phyloP scores from a whole-genome alignment of 2,888 invertebrate genomes.

The Lagria hirta region DNA sequence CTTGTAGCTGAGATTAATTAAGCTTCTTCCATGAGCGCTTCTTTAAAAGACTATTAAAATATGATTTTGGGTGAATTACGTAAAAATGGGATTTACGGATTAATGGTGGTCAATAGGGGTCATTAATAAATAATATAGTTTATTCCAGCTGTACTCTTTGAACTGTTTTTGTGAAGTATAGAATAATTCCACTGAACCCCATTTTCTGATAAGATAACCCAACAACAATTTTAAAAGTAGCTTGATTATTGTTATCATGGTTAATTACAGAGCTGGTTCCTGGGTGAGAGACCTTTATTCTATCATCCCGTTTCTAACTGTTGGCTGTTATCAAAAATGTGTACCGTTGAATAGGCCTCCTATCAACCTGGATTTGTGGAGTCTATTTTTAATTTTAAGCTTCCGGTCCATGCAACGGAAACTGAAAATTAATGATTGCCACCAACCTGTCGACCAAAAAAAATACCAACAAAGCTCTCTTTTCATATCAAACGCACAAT shows the following conservation, averaged over 20 bases:
- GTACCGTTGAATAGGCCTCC: constrained; percentile 20
- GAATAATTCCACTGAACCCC: constrained; percentile 1
- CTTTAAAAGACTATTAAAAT: too few relatives aligned
- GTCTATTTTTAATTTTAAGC: constrained; percentile 11
- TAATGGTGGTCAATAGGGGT: too few relatives aligned
- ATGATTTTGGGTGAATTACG: too few relatives aligned
- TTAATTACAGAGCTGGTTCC: constrained; percentile 24
- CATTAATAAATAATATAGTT: too few relatives aligned
- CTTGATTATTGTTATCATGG: constrained; percentile 23
- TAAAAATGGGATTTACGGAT: too few relatives aligned
- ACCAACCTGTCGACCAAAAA: too few relatives aligned
- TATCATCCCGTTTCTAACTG: constrained; percentile 20
- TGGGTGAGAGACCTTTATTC: constrained; percentile 25
- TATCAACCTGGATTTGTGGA: constrained; percentile 9
- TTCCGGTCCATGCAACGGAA: constrained; percentile 13
- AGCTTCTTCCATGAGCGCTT: too few relatives aligned
- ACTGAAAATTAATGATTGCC: constrained; percentile 11
- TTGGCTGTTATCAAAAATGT: constrained; percentile 19
- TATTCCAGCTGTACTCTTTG: too few relatives aligned
- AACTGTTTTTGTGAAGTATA: too few relatives aligned
- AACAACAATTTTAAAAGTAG: constrained; percentile 22
- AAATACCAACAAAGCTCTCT: constrained; percentile 4
- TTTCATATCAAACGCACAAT: constrained; percentile 14
- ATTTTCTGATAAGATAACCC: constrained; percentile 25
- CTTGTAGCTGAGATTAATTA: too few relatives aligned